Evolutionary conservation across 2,113 vertebrate genomes (phyloP), one percentile per base, ranked within the genome.

Genomic region (Candoia aspera): DNA sequence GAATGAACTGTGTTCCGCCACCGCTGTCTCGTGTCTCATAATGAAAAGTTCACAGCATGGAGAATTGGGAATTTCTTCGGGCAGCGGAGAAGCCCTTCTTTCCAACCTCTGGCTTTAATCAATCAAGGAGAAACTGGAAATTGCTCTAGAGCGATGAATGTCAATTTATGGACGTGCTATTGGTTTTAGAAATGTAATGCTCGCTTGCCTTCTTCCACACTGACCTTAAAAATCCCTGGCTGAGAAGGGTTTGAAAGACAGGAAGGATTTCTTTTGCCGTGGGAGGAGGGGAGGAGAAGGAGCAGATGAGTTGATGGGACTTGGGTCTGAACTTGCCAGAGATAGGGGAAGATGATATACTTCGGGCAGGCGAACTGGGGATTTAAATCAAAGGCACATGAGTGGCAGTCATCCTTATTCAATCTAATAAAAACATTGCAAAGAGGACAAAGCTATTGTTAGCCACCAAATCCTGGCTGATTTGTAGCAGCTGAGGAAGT

Each of bases 81-180:
- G 92, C 94, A 95, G 95, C 95, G 95, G 93, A 93, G 96, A 97
- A 97, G 94, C 94, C 94, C 94, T 96, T 97, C 95, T 96, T 97
- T 97, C 93, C 95, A 96, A 96, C 93, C 95, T 93, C 94, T 95
- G 88, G 93, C 94, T 97, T 97, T 95, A 97, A 96, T 97, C 97
- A 96, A 95, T 97, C 96, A 97, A 96, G 93, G 64, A 95, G 93
- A 96, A 96, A 96, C 95, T 95, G 94, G 94, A 96, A 95, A 95
- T 94, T 88, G 5, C 92, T 93, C 91, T 93, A 95, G 97, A 96
- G 95, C 93, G 95, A 96, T 93, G 90, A 96, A 94, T 96, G 95
- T 93, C 96, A 97, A 94, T 97, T 96, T 96, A 95, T 94, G 92
- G 95, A 96, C 92, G 93, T 94, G 93, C 93, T 96, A 91, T 92